Evolutionary conservation across 2,113 vertebrate genomes (phyloP).

Genomic region (Pseudopipra pipra): DNA sequence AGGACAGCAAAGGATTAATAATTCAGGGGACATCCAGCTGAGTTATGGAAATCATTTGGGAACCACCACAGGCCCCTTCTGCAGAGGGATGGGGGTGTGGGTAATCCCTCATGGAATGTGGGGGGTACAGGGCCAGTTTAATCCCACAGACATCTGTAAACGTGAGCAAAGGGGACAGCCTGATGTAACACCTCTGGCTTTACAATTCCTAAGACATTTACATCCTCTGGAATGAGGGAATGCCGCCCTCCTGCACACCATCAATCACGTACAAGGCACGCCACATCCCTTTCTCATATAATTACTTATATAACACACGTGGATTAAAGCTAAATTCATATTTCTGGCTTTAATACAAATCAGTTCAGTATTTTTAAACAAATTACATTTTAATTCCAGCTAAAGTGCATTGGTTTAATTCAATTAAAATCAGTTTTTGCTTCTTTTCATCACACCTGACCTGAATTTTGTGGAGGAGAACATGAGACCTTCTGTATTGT

Average conservation of each 20-base stretch:
- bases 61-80: background rate
- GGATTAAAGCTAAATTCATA: conserved; percentile 11
- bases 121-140: background rate
- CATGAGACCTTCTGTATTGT: background rate
- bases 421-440: background rate
- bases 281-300: background rate
- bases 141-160: background rate
- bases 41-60: conserved; percentile 66
- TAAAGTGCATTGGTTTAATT: conserved; percentile 11
- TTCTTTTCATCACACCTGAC: background rate
- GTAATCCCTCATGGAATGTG: background rate
- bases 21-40: conserved; percentile 38
- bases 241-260: background rate
- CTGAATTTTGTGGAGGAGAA: background rate
- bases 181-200: background rate
- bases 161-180: background rate
- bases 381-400: conserved; percentile 30
- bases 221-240: background rate
- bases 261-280: background rate
- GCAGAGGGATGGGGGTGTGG: background rate
- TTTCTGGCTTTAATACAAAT: conserved; percentile 22
- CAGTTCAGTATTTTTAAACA: conserved; percentile 30
- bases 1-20: conserved; percentile 72
- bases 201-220: background rate
- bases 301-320: background rate